A percentile compares a stretch with the other conserved stretches of the same genome.
These are phyloP conservation scores for Sarcophaga carnaria DNA, from an alignment of 2,888 invertebrate species.

Conservation along the genomic window DNA sequence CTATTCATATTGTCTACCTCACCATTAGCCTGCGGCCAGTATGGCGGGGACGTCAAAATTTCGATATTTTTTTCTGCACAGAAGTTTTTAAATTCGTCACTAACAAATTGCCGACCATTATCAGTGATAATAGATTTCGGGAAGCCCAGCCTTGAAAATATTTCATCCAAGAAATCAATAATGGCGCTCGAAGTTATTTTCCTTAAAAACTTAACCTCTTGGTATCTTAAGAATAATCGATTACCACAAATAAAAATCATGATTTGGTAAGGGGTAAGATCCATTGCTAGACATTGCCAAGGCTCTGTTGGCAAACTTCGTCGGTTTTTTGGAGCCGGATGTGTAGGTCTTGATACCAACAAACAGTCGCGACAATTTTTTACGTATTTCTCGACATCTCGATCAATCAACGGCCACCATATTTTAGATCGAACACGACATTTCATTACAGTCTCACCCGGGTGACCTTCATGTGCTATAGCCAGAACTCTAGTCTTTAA, in stretches of 20 bases:
- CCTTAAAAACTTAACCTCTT: slow-evolving; percentile 44
- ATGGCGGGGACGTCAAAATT: slow-evolving; percentile 51
- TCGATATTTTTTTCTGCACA: slow-evolving; percentile 50
- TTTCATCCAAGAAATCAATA: slow-evolving; percentile 11
- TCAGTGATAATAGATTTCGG: slow-evolving; percentile 51
- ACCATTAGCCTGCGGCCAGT: slow-evolving; percentile 53
- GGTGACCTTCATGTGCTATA: slow-evolving; percentile 35
- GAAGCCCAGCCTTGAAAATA: slow-evolving; percentile 24
- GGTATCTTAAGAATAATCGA: slow-evolving; percentile 57
- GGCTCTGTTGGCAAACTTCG: slow-evolving; percentile 24
- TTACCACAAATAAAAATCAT: slow-evolving; percentile 47
- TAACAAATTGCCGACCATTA: slow-evolving; percentile 65
- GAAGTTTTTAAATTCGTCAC: slow-evolving; percentile 45
- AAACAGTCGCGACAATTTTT: slow-evolving; percentile 49
- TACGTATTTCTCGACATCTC: slow-evolving; percentile 56
- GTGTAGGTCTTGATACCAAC: slow-evolving; percentile 46
- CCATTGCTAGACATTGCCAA: slow-evolving; percentile 42
- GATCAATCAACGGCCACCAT: slow-evolving; percentile 62
- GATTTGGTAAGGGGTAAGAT: slow-evolving; percentile 43
- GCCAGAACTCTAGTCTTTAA: slow-evolving; percentile 39
- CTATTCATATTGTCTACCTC: slow-evolving; percentile 52
- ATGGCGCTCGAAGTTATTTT: slow-evolving; percentile 27
- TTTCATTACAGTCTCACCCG: slow-evolving; percentile 43
- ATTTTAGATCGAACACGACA: slow-evolving; percentile 55
- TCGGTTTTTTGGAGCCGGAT: slow-evolving; percentile 50